Conservation (phyloP, 2,797 vertebrate species). For the Harpagifer antarcticus region DNA sequence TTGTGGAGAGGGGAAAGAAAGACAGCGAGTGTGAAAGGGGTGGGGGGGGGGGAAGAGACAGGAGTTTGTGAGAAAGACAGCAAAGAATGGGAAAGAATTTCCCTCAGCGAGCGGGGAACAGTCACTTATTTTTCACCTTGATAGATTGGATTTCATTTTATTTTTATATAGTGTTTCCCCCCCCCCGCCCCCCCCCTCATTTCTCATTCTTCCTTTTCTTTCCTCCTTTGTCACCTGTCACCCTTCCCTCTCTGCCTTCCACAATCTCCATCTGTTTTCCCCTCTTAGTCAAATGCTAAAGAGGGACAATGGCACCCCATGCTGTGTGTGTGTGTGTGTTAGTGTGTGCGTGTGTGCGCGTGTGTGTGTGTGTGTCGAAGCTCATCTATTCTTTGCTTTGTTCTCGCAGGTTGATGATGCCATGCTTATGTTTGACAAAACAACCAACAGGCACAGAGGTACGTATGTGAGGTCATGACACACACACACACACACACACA, state of each 20-base stretch:
- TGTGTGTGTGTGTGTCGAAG: conserved; percentile 59
- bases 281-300: conserved; percentile 72
- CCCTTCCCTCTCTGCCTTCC: conserved; percentile 61
- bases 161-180: conserved; percentile 36
- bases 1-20: conserved; percentile 76
- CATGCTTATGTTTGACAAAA: conserved; percentile 99
- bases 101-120: conserved; percentile 33
- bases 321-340: conserved; percentile 76
- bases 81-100: conserved; percentile 58
- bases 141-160: conserved; percentile 63
- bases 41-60: conserved; percentile 36
- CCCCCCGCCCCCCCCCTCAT: conserved; percentile 11
- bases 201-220: conserved; percentile 32
- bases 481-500: too few species aligned
- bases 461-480: conserved; percentile 34
- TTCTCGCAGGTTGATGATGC: conserved; percentile 95
- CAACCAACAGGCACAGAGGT: conserved; percentile 99
- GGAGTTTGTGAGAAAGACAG: conserved; percentile 71
- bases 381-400: conserved; percentile 77
- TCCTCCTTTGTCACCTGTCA: conserved; percentile 79
- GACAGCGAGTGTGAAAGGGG: conserved; percentile 59
- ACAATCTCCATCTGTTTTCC: conserved; percentile 83
- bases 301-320: conserved; percentile 83
- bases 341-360: conserved; percentile 45
- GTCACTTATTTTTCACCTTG: conserved; percentile 55